Percentiles rank a stretch among this genome's conserved stretches.
Evolutionary conservation across 2,113 vertebrate genomes (phyloP).

Genomic region (Burhinus oedicnemus): DNA sequence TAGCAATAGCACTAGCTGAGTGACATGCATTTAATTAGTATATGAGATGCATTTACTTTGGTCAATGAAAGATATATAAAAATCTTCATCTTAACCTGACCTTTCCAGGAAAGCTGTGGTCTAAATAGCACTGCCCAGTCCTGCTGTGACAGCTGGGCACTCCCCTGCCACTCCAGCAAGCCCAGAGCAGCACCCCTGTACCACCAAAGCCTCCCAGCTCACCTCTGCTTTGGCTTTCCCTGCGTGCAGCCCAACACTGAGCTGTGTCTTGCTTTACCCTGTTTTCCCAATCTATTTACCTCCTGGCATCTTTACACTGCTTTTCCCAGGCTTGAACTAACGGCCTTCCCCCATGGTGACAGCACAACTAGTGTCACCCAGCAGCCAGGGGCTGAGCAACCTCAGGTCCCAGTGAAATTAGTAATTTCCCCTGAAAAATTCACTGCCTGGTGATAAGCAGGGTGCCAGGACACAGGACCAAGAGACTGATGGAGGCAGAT

Average conservation of each 20-base stretch:
- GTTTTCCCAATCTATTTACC: neutral
- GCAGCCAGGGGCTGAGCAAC: neutral
- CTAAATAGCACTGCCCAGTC: neutral
- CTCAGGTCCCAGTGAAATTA: neutral
- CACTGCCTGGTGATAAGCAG: neutral
- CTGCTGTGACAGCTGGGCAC: neutral
- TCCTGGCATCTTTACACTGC: neutral
- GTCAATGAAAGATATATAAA: neutral
- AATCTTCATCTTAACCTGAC: neutral
- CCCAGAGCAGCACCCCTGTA: neutral
- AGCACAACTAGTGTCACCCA: neutral
- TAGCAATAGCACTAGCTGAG: neutral
- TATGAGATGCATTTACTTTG: neutral
- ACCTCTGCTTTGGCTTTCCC: neutral
- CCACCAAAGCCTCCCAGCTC: neutral
- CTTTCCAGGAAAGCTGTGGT: neutral
- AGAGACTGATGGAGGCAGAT: neutral
- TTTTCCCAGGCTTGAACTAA: neutral
- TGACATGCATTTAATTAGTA: constrained; percentile 21
- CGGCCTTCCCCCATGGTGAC: neutral
- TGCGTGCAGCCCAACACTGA: neutral
- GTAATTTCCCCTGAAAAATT: neutral
- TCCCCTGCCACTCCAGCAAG: neutral
- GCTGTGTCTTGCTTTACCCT: neutral
- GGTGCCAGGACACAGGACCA: neutral